Base-by-base conservation (phyloP, 1,140 invertebrate genomes). In the Solenopsis fugax region DNA sequence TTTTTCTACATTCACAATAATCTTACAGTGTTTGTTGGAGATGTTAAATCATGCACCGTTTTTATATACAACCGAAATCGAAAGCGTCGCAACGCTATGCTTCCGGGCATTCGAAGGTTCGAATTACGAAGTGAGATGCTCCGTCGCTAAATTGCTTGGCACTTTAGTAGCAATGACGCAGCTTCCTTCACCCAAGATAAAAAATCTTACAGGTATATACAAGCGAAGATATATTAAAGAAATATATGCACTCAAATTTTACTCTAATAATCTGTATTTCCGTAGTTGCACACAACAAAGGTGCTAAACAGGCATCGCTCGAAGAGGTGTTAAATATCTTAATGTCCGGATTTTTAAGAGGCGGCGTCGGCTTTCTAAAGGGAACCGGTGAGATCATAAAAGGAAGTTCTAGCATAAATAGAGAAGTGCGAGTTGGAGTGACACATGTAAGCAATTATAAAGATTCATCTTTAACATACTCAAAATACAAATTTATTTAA, bases 371-470 rank as follows among this genome's bases (percentile, higher is more conserved):
- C 16, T 99, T 99, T 94, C 95, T 99, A 4, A 99, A 99, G 95
- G 98, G 98, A 18, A 98, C 98, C 67, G 98, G 98, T 7, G 99
- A 99, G 95, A 99, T 99, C 92, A 99, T 99, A 87, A 99, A 99
- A 95, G 99, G 99, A 4, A 98, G 97, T 89, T 98, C 98, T 0
- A 97, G 97, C 13, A 98, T 99, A 0, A 99, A 98, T 94, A 96
- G 98, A 88, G 99, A 99, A 96, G 98, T 99, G 67, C 96, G 99
- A 92, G 98, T 99, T 87, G 99, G 99, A 71, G 98, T 99, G 0
- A 98, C 98, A 45, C 97, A 99, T 96, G 98, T 98, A 95, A 97
- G 97, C 96, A 37, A 56, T 86, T 48, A 75, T 64, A 77, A 29
- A 29, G 10, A 87, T 69, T 54, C 82, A 50, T 75, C 58, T 73